Evolutionary conservation across 37 sponge, comb jelly and placozoan genomes (phyloP).

Genomic region (Bolinopsis microptera): DNA sequence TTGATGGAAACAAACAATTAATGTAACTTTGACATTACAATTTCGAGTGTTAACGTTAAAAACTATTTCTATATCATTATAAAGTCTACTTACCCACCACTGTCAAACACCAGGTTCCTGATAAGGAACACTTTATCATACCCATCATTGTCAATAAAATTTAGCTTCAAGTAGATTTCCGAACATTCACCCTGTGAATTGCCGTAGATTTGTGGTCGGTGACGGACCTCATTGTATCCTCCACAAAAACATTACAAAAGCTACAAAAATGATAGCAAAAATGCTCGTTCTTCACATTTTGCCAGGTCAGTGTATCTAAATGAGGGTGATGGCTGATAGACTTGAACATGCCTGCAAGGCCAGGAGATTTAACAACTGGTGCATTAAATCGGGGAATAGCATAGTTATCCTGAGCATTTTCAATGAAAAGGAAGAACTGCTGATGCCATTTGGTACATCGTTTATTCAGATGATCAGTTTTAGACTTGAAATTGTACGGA

Average conservation of each 20-base stretch:
- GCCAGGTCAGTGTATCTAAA: constrained; percentile 17
- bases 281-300: constrained; percentile 26
- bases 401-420: constrained; percentile 35
- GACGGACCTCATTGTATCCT: not conserved
- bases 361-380: constrained; percentile 38
- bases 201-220: not conserved
- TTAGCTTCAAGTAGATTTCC: not conserved
- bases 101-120: no score
- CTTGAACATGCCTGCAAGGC: not conserved
- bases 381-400: constrained; percentile 27
- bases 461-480: not conserved
- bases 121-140: no score
- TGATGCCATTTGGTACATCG: not conserved
- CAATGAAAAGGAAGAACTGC: constrained; percentile 33
- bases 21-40: no score
- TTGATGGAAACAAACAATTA: no score
- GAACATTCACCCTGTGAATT: not conserved
- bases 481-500: not conserved
- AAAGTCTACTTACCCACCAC: no score
- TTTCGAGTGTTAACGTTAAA: no score
- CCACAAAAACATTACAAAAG: constrained; percentile 27
- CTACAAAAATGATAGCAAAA: constrained; percentile 48
- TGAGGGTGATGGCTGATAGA: not conserved
- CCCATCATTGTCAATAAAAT: no score
- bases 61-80: no score